A percentile compares a stretch with the other conserved stretches of the same genome.
phyloP scores from a whole-genome alignment of 2,888 invertebrate species.

The Tanytarsus gracilentus region DNA sequence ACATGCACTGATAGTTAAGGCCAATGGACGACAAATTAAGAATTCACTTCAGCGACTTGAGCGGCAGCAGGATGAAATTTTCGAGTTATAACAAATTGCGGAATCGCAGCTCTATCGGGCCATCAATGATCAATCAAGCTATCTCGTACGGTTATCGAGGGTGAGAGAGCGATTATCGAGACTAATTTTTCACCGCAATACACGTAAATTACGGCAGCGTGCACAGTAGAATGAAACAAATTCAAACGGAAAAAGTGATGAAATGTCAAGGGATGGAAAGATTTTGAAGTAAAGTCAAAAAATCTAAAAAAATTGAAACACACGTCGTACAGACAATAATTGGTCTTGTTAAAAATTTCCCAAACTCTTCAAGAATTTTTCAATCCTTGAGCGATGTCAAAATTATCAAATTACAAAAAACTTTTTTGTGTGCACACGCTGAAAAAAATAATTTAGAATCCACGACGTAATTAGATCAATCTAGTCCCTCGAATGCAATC shows the following conservation, averaged over 20 bases:
- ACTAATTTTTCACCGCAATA: constrained; percentile 21
- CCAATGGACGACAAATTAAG: constrained; percentile 63
- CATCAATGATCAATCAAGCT: constrained; percentile 19
- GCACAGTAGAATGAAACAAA: constrained; percentile 7
- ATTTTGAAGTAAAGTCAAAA: background rate
- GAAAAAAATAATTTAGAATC: no score
- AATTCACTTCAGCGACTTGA: constrained; percentile 73
- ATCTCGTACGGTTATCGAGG: constrained; percentile 1
- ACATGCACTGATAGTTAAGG: constrained; percentile 55
- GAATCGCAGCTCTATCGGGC: constrained; percentile 23
- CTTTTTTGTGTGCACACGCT: no score
- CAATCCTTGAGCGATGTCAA: no score
- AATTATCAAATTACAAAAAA: no score
- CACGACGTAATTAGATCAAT: no score
- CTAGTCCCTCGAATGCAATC: no score
- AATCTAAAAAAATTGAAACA: no score
- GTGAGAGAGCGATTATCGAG: constrained; percentile 12
- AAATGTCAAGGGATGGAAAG: background rate
- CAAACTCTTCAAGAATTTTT: no score
- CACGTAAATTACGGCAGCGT: constrained; percentile 4
- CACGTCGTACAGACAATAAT: background rate
- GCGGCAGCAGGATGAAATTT: constrained; percentile 79
- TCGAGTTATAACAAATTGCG: constrained; percentile 69
- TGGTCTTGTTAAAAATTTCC: no score
- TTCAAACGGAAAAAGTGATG: background rate